These are phyloP conservation scores for Vultur gryphus DNA, from an alignment of 2,797 vertebrate genomes.

Conservation along the genomic window DNA sequence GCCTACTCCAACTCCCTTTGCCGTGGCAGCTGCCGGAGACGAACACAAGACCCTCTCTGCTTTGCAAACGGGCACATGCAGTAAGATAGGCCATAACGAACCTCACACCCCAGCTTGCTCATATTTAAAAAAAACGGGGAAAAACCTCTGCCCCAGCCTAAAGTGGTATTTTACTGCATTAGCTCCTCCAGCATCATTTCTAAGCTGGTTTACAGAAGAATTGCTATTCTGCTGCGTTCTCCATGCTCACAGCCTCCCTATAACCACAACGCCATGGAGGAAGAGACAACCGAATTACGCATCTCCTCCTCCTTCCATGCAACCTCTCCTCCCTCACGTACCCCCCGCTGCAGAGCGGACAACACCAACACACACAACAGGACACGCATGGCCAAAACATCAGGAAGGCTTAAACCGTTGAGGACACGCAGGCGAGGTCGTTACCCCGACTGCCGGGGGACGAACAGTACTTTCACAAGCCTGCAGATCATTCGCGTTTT, in stretches of 20 bases:
- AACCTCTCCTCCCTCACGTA: neutral
- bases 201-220: neutral
- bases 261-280: neutral
- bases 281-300: accelerated
- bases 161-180: neutral
- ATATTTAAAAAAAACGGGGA: accelerated
- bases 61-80: accelerated
- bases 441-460: neutral
- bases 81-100: accelerated
- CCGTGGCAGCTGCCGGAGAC: accelerated
- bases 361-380: accelerated
- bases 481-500: accelerated
- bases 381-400: neutral
- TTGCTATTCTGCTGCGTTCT: accelerated
- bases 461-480: neutral
- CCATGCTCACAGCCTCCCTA: neutral
- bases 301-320: neutral
- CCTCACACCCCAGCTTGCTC: accelerated
- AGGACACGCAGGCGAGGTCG: accelerated
- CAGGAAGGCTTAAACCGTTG: neutral
- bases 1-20: accelerated
- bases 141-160: neutral
- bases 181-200: neutral
- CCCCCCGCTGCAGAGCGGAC: too few species aligned
- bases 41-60: neutral